phyloP scores from a whole-genome alignment of 1,140 invertebrate species.

The Wasmannia auropunctata region DNA sequence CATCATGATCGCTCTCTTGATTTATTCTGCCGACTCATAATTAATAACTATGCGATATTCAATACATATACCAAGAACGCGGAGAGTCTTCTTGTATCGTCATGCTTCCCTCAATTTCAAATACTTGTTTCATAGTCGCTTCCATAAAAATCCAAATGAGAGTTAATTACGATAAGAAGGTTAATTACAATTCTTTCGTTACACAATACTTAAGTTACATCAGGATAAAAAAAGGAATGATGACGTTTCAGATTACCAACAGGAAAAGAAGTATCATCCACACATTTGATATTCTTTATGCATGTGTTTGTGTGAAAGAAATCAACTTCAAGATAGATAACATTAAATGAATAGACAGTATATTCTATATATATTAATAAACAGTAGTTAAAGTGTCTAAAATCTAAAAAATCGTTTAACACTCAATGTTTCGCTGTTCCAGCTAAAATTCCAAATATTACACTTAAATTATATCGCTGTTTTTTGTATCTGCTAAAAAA shows the following conservation, averaged over 20 bases:
- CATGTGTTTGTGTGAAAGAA: neutral
- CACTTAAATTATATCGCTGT: no score
- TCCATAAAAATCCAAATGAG: neutral
- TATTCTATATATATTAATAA: no score
- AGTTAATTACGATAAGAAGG: neutral
- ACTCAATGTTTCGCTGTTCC: no score
- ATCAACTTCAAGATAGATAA: neutral
- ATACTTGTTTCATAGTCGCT: neutral
- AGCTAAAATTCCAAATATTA: no score
- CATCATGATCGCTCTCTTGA: constrained; percentile 61
- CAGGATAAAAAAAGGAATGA: neutral
- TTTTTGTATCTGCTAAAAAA: no score
- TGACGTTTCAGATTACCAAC: neutral
- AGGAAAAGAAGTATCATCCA: neutral
- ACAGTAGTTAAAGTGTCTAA: no score
- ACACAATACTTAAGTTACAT: neutral
- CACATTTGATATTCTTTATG: neutral
- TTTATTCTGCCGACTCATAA: constrained; percentile 68
- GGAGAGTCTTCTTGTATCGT: neutral
- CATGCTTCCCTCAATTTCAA: neutral
- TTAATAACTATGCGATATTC: constrained; percentile 70
- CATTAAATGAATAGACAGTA: no score
- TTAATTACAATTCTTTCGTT: neutral
- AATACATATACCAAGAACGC: constrained; percentile 56
- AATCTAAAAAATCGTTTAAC: no score